phyloP scores from a whole-genome alignment of 1,140 invertebrate genomes.

The Pseudomyrmex sp. region DNA sequence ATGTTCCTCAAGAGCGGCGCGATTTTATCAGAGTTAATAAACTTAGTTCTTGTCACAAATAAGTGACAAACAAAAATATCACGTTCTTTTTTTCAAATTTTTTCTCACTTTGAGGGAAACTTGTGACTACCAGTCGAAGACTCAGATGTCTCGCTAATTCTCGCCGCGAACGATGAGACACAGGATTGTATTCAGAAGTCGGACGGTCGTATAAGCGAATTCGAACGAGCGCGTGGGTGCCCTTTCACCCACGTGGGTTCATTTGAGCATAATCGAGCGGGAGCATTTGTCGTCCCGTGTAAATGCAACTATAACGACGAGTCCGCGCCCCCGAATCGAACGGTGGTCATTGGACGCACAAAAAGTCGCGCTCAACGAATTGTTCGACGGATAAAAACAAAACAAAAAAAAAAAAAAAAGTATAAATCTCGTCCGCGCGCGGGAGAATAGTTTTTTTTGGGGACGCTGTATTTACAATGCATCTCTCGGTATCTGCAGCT shows the following conservation, averaged over 20 bases:
- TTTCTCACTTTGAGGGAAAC: background rate
- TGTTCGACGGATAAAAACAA: conserved; percentile 60
- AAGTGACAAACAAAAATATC: too few species aligned
- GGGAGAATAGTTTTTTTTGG: conserved; percentile 81
- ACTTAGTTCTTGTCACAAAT: too few species aligned
- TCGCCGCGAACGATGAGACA: background rate
- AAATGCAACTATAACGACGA: conserved; percentile 72
- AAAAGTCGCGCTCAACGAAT: conserved; percentile 70
- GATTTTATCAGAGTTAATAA: conserved; percentile 8
- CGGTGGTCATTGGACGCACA: conserved; percentile 62
- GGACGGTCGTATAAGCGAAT: conserved; percentile 22
- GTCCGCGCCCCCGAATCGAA: conserved; percentile 40
- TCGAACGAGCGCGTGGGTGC: conserved; percentile 68
- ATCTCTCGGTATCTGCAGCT: conserved; percentile 83
- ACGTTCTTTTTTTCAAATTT: background rate
- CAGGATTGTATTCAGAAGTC: background rate
- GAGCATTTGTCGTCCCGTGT: conserved; percentile 72
- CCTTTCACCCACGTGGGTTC: conserved; percentile 63
- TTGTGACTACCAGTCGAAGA: background rate
- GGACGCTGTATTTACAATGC: conserved; percentile 80
- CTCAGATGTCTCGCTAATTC: conserved; percentile 21
- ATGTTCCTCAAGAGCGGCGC: background rate
- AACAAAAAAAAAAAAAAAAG: background rate
- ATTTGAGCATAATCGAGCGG: conserved; percentile 6
- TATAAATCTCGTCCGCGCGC: conserved; percentile 79